phyloP scores from a whole-genome alignment of 1,140 invertebrate species.

The Trialeurodes vaporariorum region DNA sequence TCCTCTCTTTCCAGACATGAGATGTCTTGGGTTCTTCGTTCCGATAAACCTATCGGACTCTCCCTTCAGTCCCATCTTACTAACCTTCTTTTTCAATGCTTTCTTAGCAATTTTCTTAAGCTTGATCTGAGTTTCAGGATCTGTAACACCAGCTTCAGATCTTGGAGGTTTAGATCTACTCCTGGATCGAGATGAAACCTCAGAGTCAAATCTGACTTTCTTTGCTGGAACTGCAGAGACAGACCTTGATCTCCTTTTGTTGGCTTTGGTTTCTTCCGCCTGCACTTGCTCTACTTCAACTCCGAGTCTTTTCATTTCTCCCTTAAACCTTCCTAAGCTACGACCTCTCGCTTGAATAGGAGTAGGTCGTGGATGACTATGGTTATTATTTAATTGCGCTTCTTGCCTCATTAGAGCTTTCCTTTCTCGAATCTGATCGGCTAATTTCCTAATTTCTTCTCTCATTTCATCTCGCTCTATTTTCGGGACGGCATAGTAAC shows the following conservation, averaged over 20 bases:
- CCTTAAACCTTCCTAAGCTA: conserved; percentile 56
- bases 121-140: conserved; percentile 68
- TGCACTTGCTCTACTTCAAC: conserved; percentile 64
- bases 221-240: conserved; percentile 40
- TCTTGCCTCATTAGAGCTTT: conserved; percentile 69
- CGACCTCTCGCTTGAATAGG: conserved; percentile 57
- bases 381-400: conserved; percentile 68
- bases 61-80: conserved; percentile 78
- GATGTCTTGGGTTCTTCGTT: conserved; percentile 87
- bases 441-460: conserved; percentile 68
- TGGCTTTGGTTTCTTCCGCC: neutral
- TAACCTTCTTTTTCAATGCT: conserved; percentile 72
- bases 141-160: conserved; percentile 74
- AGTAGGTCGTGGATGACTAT: conserved; percentile 65
- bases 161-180: conserved; percentile 44
- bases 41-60: conserved; percentile 94
- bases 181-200: conserved; percentile 36
- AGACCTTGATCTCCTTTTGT: conserved; percentile 37
- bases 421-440: conserved; percentile 79
- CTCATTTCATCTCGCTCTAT: conserved; percentile 82
- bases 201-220: conserved; percentile 51
- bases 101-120: conserved; percentile 70
- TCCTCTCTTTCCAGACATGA: conserved; percentile 86
- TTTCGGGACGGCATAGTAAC: conserved; percentile 76
- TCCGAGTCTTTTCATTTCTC: conserved; percentile 77